phyloP scores from a whole-genome alignment of 2,797 vertebrate species.

The Enteromius paludinosus region DNA sequence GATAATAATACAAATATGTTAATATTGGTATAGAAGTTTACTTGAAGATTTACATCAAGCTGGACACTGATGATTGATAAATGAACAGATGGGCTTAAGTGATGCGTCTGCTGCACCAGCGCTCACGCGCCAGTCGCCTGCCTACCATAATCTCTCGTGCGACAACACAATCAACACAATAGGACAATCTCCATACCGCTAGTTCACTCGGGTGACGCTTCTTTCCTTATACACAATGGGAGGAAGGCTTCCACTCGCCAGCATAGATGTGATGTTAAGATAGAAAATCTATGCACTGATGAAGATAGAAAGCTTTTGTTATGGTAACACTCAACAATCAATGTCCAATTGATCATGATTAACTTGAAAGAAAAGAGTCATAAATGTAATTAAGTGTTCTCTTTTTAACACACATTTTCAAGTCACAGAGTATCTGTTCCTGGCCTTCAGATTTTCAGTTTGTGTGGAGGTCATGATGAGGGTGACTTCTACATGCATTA shows the following conservation, averaged over 20 bases:
- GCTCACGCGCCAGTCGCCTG: slow-evolving; percentile 72
- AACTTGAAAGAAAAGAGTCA: neutral
- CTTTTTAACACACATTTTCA: neutral
- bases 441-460: neutral
- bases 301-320: slow-evolving; percentile 31
- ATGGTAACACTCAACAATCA: slow-evolving; percentile 29
- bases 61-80: slow-evolving; percentile 60
- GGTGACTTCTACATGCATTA: slow-evolving; percentile 9
- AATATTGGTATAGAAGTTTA: neutral
- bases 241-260: slow-evolving; percentile 16
- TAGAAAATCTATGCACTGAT: slow-evolving; percentile 19
- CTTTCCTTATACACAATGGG: slow-evolving; percentile 64
- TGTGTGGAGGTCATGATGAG: neutral
- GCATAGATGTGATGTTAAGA: slow-evolving; percentile 16
- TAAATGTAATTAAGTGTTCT: neutral
- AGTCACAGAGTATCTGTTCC: neutral
- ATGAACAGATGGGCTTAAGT: slow-evolving; percentile 75
- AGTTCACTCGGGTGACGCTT: slow-evolving; percentile 61
- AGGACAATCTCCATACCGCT: slow-evolving; percentile 60
- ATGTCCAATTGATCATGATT: slow-evolving; percentile 27
- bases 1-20: no score
- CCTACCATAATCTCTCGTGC: slow-evolving; percentile 71
- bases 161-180: slow-evolving; percentile 70
- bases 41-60: slow-evolving; percentile 62
- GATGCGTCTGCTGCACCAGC: slow-evolving; percentile 77